These are phyloP conservation scores for Triops longicaudatus DNA, from an alignment of 1,140 invertebrate species.

Conservation along the genomic window DNA sequence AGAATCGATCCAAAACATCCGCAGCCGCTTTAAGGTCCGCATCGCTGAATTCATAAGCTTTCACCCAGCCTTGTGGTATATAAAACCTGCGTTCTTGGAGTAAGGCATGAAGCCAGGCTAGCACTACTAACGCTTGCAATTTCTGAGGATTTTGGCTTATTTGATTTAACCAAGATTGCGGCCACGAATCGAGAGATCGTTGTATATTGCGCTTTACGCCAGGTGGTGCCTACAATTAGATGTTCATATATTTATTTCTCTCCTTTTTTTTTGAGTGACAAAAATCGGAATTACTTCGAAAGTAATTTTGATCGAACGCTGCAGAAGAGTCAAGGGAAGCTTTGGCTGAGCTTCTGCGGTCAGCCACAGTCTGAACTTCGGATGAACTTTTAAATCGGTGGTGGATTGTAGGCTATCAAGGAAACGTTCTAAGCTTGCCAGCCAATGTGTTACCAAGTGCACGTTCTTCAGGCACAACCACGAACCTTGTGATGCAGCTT, in stretches of 20 bases:
- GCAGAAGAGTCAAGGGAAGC: constrained; percentile 56
- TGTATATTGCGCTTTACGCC: constrained; percentile 56
- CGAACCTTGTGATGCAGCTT: constrained; percentile 47
- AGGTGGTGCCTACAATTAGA: constrained; percentile 48
- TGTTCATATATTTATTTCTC: constrained; percentile 19
- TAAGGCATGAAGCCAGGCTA: constrained; percentile 70
- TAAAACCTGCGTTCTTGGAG: constrained; percentile 64
- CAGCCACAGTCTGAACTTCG: constrained; percentile 64
- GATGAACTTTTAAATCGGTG: constrained; percentile 43
- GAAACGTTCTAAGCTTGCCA: constrained; percentile 55
- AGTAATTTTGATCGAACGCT: constrained; percentile 66
- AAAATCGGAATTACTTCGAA: constrained; percentile 58
- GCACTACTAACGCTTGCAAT: constrained; percentile 52
- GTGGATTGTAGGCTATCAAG: background rate
- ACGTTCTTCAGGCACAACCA: constrained; percentile 83
- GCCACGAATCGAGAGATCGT: constrained; percentile 51
- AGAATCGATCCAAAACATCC: constrained; percentile 57
- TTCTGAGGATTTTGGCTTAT: constrained; percentile 36
- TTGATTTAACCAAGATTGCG: constrained; percentile 41
- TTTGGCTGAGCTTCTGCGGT: constrained; percentile 59
- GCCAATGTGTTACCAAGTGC: constrained; percentile 71
- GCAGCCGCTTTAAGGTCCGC: constrained; percentile 70
- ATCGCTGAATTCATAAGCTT: constrained; percentile 82
- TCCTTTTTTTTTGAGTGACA: too few species aligned
- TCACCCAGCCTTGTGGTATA: constrained; percentile 79